phyloP scores from a whole-genome alignment of 2,888 invertebrate genomes.

The Synanthedon myopaeformis region DNA sequence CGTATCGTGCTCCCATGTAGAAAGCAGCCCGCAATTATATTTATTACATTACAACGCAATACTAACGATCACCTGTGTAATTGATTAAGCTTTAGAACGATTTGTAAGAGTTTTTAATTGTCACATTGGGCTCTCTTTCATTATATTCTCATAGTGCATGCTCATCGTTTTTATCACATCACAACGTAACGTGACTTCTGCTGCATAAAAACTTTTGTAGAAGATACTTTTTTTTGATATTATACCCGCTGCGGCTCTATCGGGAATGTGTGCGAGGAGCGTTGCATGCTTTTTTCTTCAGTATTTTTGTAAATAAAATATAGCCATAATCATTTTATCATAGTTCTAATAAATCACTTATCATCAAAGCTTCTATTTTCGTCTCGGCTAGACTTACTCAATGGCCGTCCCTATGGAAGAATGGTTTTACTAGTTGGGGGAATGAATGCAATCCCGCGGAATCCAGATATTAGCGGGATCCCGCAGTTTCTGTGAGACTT shows the following conservation, averaged over 20 bases:
- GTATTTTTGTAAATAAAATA: no score
- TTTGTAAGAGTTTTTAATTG: slow-evolving; percentile 27
- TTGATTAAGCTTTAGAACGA: slow-evolving; percentile 19
- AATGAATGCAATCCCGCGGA: no score
- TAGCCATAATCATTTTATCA: no score
- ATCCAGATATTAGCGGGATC: no score
- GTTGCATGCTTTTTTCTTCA: slow-evolving; percentile 21
- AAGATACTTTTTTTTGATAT: no score
- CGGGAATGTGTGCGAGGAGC: slow-evolving; percentile 17
- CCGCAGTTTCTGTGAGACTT: no score
- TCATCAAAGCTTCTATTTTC: no score
- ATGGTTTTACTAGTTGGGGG: no score
- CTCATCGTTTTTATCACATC: slow-evolving; percentile 15
- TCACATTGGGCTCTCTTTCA: slow-evolving; percentile 17
- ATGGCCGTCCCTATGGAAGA: no score
- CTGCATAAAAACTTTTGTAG: no score
- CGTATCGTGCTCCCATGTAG: slow-evolving; percentile 55
- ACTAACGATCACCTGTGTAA: slow-evolving; percentile 45
- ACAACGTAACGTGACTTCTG: neutral
- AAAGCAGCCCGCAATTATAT: slow-evolving; percentile 57
- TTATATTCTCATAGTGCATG: slow-evolving; percentile 22
- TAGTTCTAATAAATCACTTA: no score
- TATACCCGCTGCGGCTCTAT: neutral
- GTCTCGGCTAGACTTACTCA: no score
- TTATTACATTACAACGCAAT: slow-evolving; percentile 32